phyloP scores from a whole-genome alignment of 2,888 invertebrate species.

The Orgyia antiqua region DNA sequence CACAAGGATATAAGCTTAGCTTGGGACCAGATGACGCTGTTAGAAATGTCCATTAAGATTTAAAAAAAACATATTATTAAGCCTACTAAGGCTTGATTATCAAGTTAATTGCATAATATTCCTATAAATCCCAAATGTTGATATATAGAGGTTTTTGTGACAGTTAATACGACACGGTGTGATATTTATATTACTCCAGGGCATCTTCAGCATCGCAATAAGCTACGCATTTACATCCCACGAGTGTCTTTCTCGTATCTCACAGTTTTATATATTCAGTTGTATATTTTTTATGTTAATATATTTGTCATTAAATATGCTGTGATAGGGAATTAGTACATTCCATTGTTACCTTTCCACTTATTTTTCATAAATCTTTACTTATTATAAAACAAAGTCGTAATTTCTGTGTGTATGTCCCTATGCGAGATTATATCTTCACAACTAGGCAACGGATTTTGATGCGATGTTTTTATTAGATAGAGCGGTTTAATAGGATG shows the following conservation, averaged over 20 bases:
- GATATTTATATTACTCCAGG: constrained; percentile 58
- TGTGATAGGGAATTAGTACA: background rate
- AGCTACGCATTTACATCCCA: constrained; percentile 52
- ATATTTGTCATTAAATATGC: constrained; percentile 7
- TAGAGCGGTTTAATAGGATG: no score
- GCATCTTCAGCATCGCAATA: constrained; percentile 44
- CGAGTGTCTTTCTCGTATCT: constrained; percentile 42
- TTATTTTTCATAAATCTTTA: no score
- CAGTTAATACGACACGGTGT: constrained; percentile 41
- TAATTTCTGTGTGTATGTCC: no score
- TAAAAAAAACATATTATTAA: no score
- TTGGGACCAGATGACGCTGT: no score
- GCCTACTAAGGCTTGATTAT: no score
- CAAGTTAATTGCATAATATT: constrained; percentile 14
- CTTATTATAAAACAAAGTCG: no score
- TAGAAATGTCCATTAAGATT: no score
- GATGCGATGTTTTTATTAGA: no score
- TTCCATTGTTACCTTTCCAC: background rate
- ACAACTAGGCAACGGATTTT: no score
- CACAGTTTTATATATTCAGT: constrained; percentile 28
- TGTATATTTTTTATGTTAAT: constrained; percentile 37
- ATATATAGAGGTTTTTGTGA: constrained; percentile 34
- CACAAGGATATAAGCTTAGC: no score
- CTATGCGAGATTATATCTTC: no score
- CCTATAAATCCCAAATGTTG: constrained; percentile 16